Evolutionary conservation across 2,113 vertebrate genomes (phyloP).

Genomic region (Gallinago media): DNA sequence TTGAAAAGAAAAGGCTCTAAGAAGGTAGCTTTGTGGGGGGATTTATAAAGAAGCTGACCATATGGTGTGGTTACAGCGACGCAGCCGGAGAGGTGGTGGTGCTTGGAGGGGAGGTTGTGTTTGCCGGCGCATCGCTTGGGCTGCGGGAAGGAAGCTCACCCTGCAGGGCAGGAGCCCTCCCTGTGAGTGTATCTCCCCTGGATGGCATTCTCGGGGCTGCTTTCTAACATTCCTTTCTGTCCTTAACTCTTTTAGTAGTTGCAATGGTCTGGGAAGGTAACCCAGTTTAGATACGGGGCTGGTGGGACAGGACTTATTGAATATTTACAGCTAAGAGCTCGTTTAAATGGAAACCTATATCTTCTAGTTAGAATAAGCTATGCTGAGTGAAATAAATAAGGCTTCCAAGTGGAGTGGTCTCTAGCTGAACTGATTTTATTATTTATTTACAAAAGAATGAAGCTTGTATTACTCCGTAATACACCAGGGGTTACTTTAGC

Average conservation of each 20-base stretch:
- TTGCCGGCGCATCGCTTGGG: rapidly evolving
- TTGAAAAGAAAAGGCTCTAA: neutral
- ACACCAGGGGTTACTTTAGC: neutral
- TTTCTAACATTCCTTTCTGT: neutral
- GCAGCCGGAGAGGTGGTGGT: neutral
- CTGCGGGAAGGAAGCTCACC: neutral
- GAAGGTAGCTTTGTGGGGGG: neutral
- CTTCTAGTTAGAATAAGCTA: neutral
- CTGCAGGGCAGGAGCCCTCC: neutral
- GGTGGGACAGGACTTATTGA: neutral
- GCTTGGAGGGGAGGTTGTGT: neutral
- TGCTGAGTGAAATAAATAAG: neutral
- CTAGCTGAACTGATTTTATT: neutral
- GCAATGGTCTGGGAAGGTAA: neutral
- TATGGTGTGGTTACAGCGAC: neutral
- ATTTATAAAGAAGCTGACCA: neutral
- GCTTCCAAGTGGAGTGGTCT: neutral
- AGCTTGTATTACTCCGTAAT: neutral
- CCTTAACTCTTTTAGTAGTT: neutral
- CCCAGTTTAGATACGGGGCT: neutral
- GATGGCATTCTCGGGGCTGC: neutral
- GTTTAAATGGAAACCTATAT: neutral
- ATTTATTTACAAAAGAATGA: neutral
- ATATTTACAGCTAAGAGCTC: neutral
- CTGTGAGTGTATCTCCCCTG: neutral